Conservation (phyloP, 2,888 invertebrate genomes). For the Euplagia quadripunctaria region DNA sequence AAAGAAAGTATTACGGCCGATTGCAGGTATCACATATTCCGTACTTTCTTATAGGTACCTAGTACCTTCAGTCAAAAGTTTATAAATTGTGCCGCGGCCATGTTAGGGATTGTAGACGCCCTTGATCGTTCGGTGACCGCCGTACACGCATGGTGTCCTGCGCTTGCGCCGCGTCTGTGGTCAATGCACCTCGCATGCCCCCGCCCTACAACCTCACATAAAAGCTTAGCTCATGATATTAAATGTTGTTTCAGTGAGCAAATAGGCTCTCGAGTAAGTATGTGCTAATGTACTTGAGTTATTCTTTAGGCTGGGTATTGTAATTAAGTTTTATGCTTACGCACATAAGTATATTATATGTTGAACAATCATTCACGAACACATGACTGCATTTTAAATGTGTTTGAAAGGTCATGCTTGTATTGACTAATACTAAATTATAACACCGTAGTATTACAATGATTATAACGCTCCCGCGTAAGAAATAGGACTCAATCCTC, state of each 20-base stretch:
- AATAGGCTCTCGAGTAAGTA: slow-evolving; percentile 39
- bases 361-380: slow-evolving; percentile 6
- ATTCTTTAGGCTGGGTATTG: slow-evolving; percentile 32
- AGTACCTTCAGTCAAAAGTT: background rate
- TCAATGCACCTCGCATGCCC: slow-evolving; percentile 49
- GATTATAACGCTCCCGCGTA: background rate
- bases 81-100: slow-evolving; percentile 39
- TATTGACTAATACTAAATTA: slow-evolving; percentile 2
- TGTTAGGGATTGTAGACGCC: slow-evolving; percentile 84
- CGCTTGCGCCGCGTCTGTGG: slow-evolving; percentile 38
- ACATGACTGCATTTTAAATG: slow-evolving; percentile 10
- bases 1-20: background rate
- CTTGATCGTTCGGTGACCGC: slow-evolving; percentile 75
- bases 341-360: slow-evolving; percentile 10
- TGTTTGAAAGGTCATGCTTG: slow-evolving; percentile 13
- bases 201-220: slow-evolving; percentile 31
- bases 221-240: slow-evolving; percentile 14
- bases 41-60: background rate
- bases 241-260: slow-evolving; percentile 29
- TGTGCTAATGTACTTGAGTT: slow-evolving; percentile 38
- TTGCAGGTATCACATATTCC: background rate
- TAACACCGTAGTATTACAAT: background rate
- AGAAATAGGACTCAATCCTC: background rate
- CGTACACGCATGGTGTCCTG: slow-evolving; percentile 59
- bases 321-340: slow-evolving; percentile 39